phyloP scores from a whole-genome alignment of 2,113 vertebrate species.

The Proterorhinus semilunaris region DNA sequence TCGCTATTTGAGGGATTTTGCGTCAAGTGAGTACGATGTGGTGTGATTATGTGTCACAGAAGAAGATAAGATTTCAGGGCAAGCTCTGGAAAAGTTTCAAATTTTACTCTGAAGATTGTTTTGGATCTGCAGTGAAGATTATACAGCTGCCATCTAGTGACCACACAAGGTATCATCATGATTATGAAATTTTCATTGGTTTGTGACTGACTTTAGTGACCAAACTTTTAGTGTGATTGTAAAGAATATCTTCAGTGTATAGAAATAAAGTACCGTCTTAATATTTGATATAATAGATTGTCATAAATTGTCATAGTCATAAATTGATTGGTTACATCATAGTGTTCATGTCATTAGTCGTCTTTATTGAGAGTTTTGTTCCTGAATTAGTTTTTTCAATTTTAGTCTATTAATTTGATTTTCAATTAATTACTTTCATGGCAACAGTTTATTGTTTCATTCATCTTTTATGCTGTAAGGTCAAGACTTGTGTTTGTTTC shows the following conservation, averaged over 20 bases:
- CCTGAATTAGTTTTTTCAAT: too few species aligned
- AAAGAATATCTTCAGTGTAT: not conserved
- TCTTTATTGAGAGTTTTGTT: too few species aligned
- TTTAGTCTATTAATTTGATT: too few species aligned
- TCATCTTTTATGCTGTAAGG: not conserved
- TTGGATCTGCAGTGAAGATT: conserved; percentile 11
- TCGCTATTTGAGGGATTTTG: not conserved
- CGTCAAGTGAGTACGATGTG: not conserved
- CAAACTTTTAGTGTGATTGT: not conserved
- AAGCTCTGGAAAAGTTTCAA: not conserved
- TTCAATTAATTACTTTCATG: not conserved
- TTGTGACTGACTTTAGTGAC: not conserved
- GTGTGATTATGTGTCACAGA: not conserved
- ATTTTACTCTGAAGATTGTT: conserved; percentile 25
- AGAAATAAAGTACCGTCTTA: not conserved
- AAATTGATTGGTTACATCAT: too few species aligned
- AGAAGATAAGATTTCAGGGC: not conserved
- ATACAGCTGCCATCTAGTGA: conserved; percentile 60
- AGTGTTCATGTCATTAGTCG: too few species aligned
- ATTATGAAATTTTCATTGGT: not conserved
- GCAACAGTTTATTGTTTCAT: not conserved
- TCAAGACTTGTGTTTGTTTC: not conserved
- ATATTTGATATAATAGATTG: not conserved
- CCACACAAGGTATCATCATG: conserved; percentile 24
- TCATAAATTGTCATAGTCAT: too few species aligned